These are phyloP conservation scores for Siniperca obscura DNA, from an alignment of 2,797 vertebrate species.

Conservation along the genomic window DNA sequence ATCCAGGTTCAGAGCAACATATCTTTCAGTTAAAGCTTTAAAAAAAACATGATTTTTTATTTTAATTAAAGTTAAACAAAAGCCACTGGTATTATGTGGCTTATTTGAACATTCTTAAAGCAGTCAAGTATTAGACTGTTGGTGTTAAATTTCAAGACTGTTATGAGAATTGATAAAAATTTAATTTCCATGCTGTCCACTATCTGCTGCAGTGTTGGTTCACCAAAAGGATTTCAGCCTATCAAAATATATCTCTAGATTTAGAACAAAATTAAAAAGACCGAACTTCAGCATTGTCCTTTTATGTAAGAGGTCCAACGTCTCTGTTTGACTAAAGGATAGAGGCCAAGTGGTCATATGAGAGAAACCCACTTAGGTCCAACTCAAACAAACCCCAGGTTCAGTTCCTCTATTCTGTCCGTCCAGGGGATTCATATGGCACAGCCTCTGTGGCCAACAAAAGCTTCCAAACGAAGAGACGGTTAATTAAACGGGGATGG, in stretches of 20 bases:
- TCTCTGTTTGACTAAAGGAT: constrained; percentile 64
- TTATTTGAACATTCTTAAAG: constrained; percentile 54
- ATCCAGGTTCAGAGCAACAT: constrained; percentile 27
- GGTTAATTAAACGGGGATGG: constrained; percentile 68
- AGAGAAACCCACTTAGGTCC: constrained; percentile 65
- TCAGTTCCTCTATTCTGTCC: constrained; percentile 53
- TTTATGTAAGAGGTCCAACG: constrained; percentile 33
- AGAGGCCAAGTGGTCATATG: constrained; percentile 72
- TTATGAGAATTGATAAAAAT: constrained; percentile 45
- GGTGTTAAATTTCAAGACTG: constrained; percentile 52
- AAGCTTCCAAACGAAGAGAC: constrained; percentile 69
- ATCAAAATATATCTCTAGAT: constrained; percentile 62
- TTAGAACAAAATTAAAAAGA: constrained; percentile 56
- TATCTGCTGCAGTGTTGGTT: constrained; percentile 38
- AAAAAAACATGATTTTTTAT: constrained; percentile 29
- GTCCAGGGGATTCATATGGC: constrained; percentile 65
- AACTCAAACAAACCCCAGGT: constrained; percentile 78
- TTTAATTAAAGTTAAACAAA: constrained; percentile 60
- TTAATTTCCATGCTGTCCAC: constrained; percentile 46
- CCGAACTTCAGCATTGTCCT: constrained; percentile 37
- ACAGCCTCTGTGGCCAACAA: constrained; percentile 69
- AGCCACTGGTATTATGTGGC: constrained; percentile 39
- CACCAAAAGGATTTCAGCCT: constrained; percentile 40
- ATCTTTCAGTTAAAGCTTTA: constrained; percentile 26
- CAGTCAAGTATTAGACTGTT: constrained; percentile 22